Base-by-base conservation (phyloP, 2,113 vertebrate genomes). In the Psephotus haematonotus region DNA sequence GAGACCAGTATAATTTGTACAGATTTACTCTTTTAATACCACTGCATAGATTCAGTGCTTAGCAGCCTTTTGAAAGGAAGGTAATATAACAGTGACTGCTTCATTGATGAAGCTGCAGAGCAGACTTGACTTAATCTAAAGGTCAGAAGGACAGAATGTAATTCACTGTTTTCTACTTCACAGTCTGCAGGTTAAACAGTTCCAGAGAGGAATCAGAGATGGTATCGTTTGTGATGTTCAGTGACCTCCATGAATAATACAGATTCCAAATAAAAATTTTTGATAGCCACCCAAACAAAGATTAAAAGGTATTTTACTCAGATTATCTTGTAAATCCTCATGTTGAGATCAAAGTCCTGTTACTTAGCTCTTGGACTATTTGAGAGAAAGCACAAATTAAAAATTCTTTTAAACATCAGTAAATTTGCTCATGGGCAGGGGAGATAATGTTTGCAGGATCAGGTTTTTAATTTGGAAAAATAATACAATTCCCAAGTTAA, bases 381-480 rank as follows among this genome's bases (percentile, higher is more conserved):
- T 82, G 20, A 86, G 47, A 91, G 23, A 25, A 75, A 86, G 14
- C 9, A 64, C 35, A 86, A 80, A 78, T 68, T 70, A 84, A 47
- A 86, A 88, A 84, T 6, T 6, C 0, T 82, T 79, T 88, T 82
- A 94, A 92, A 88, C 31, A 52, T 33, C 29, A 52, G 39, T 57
- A 84, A 78, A 79, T 96, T 79, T 84, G 33, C 57, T 88, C 27
- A 37, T 46, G 62, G 74, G 41, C 23, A 62, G 22, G 18, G 81
- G 31, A 71, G 18, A 81, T 11, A 92, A 76, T 59, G 4, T 88
- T 94, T 93, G 17, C 63, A 89, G 74, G 25, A 79, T 41, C 13
- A n/a, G 41, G 35, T 53, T 94, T 94, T 93, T 94, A 88, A 82
- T 95, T 89, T 87, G 52, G 62, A 93, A 85, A 92, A 87, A 76